Evolutionary conservation across 1,140 invertebrate genomes (phyloP).

Genomic region (Aradophagus sp.): DNA sequence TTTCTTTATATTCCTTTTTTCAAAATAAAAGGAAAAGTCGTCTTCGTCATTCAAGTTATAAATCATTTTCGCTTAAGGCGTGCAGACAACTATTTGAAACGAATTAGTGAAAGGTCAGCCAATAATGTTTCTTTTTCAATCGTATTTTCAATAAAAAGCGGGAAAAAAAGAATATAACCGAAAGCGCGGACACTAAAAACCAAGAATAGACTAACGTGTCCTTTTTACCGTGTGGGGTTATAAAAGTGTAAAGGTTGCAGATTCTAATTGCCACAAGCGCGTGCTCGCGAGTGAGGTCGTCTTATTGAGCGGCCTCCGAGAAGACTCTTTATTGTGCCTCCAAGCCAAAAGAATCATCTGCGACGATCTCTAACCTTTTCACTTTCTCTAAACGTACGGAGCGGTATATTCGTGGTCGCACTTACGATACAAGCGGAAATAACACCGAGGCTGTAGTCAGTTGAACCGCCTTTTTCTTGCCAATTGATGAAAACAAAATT

Average conservation of each 20-base stretch:
- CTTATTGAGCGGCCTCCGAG: conserved; percentile 52
- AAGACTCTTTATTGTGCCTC: conserved; percentile 55
- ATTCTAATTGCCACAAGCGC: conserved; percentile 55
- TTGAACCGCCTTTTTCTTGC: conserved; percentile 12
- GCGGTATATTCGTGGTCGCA: conserved; percentile 33
- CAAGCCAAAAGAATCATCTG: conserved; percentile 62
- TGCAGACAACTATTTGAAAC: too few species aligned
- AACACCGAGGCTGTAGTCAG: conserved; percentile 38
- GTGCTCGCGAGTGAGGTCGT: conserved; percentile 45
- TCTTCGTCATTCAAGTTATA: too few species aligned
- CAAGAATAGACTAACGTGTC: conserved; percentile 20
- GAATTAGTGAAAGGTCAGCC: too few species aligned
- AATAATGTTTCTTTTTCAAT: too few species aligned
- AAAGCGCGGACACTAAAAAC: too few species aligned
- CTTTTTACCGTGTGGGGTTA: conserved; percentile 42
- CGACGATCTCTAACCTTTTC: conserved; percentile 68
- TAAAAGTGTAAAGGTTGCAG: conserved; percentile 55
- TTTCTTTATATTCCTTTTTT: too few species aligned
- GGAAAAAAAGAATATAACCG: too few species aligned
- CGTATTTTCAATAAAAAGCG: too few species aligned
- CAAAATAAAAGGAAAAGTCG: too few species aligned
- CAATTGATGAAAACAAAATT: not conserved
- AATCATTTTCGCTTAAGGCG: too few species aligned
- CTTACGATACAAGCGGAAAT: conserved; percentile 50
- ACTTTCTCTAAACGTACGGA: conserved; percentile 65